phyloP scores from a whole-genome alignment of 2,113 vertebrate genomes.

The Pedionomus torquatus region DNA sequence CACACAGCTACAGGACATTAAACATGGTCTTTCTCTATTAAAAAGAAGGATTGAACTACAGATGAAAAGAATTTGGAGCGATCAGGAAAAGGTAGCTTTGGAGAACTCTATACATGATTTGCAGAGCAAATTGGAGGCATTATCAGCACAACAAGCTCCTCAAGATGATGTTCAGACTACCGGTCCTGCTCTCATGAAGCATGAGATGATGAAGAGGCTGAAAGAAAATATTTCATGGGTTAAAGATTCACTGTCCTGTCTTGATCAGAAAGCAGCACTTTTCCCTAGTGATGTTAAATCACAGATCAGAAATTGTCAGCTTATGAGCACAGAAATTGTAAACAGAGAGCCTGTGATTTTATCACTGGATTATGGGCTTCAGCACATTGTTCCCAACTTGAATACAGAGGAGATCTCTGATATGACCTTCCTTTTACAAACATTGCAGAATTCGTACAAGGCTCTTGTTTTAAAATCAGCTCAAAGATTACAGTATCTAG shows the following conservation, averaged over 20 bases:
- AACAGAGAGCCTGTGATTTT: conserved; percentile 77
- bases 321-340: conserved; percentile 75
- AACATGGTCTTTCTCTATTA: conserved; percentile 71
- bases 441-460: conserved; percentile 80
- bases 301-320: conserved; percentile 83
- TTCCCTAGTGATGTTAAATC: conserved; percentile 82
- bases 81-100: conserved; percentile 75
- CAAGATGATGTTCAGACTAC: conserved; percentile 23
- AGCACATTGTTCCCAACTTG: conserved; percentile 67
- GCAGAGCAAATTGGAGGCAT: conserved; percentile 70
- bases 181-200: conserved; percentile 67
- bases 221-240: conserved; percentile 83
- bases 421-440: conserved; percentile 73
- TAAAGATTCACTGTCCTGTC: conserved; percentile 74
- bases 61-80: conserved; percentile 77
- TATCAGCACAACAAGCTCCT: conserved; percentile 59
- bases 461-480: conserved; percentile 78
- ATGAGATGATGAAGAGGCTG: conserved; percentile 75
- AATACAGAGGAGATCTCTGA: conserved; percentile 70
- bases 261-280: conserved; percentile 76
- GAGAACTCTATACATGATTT: conserved; percentile 74
- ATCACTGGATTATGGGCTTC: conserved; percentile 75
- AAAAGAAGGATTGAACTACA: conserved; percentile 75
- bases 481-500: conserved; percentile 77
- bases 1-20: conserved; percentile 77